A percentile compares a stretch with the other conserved stretches of the same genome.
Evolutionary conservation across 2,888 invertebrate genomes (phyloP).

Genomic region (Asteroscopus sphinx): DNA sequence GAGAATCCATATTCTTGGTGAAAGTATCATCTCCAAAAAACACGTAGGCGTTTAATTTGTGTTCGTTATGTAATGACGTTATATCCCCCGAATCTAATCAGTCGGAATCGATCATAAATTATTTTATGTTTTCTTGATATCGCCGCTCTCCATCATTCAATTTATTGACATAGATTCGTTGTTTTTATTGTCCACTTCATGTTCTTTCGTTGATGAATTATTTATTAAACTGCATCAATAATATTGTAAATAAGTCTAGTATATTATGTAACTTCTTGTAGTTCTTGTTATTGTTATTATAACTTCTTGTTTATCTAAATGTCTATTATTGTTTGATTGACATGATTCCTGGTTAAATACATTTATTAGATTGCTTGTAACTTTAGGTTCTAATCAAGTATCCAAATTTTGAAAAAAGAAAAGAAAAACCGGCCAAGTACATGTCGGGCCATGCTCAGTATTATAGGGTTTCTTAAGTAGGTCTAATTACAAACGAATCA

Average conservation of each 20-base stretch:
- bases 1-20: slow-evolving; percentile 42
- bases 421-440: no score
- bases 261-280: slow-evolving; percentile 10
- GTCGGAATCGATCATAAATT: slow-evolving; percentile 46
- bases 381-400: no score
- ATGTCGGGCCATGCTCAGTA: no score
- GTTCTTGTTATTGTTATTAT: no score
- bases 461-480: no score
- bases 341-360: no score
- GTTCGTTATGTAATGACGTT: slow-evolving; percentile 35
- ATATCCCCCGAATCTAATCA: slow-evolving; percentile 56
- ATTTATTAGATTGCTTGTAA: no score
- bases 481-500: no score
- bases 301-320: slow-evolving; percentile 2
- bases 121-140: slow-evolving; percentile 46
- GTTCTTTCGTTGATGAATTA: slow-evolving; percentile 12
- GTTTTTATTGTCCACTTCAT: slow-evolving; percentile 19
- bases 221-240: slow-evolving; percentile 11
- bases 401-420: no score
- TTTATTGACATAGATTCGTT: slow-evolving; percentile 46
- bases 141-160: slow-evolving; percentile 22
- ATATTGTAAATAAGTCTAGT: background rate
- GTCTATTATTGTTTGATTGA: background rate
- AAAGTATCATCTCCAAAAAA: slow-evolving; percentile 55
- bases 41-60: slow-evolving; percentile 57